Percentiles rank a stretch among this genome's conserved stretches.
phyloP scores from a whole-genome alignment of 2,113 vertebrate genomes.

The Macquaria ambigua region DNA sequence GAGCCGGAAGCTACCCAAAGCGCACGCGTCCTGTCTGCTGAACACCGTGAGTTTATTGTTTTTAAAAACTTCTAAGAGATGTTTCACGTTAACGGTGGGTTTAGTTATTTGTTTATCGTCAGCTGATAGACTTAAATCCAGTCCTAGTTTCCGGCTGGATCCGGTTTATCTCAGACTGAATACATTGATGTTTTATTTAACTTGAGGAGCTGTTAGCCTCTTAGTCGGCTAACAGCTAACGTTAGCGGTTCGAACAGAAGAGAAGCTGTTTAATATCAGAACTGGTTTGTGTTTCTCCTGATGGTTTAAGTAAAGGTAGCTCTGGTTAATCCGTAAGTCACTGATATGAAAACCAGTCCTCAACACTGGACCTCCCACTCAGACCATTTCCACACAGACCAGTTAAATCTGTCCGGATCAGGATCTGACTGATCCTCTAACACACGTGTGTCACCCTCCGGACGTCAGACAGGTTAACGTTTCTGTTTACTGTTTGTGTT shows the following conservation, averaged over 20 bases:
- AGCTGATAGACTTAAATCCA: too few species aligned
- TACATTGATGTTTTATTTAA: neutral
- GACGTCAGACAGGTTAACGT: too few species aligned
- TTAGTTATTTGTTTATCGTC: fast-evolving
- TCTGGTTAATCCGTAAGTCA: too few species aligned
- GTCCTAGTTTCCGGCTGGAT: neutral
- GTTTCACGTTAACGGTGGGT: neutral
- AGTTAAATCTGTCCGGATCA: too few species aligned
- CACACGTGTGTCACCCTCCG: too few species aligned
- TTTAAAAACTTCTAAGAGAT: neutral
- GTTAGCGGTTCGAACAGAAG: neutral
- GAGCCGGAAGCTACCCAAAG: conserved; percentile 9
- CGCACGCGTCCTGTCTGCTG: conserved; percentile 5
- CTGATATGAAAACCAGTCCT: too few species aligned
- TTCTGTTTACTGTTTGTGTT: too few species aligned
- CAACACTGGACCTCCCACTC: too few species aligned
- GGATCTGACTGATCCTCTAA: too few species aligned
- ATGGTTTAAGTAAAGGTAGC: neutral
- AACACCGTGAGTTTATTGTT: conserved; percentile 30
- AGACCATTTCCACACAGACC: too few species aligned
- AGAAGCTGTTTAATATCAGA: too few species aligned
- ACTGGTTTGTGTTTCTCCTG: neutral
- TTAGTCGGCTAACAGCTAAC: conserved; percentile 14
- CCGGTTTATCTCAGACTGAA: neutral
- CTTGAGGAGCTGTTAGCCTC: neutral